Evolutionary conservation across 1,140 invertebrate genomes (phyloP), one percentile per base, ranked within the genome.

Genomic region (Hyles euphorbiae): DNA sequence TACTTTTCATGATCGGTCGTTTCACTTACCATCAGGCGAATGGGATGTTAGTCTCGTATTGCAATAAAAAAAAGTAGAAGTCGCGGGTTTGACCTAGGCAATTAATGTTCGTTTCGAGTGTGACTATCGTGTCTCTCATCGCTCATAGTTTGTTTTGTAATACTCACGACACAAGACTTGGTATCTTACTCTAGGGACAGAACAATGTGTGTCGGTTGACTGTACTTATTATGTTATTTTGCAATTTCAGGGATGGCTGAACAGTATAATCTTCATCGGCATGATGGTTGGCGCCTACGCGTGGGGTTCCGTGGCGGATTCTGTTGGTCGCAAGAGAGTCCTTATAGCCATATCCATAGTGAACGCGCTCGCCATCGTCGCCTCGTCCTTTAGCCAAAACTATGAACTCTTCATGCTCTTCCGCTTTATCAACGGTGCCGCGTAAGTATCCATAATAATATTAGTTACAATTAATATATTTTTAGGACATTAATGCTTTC

Each of bases 211-310:
- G 22, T 22, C 22, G 22, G 22, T 22, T 22, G 22, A 8, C n/a
- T 11, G n/a, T n/a, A n/a, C n/a, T 48, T 48, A 11, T 47, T 52
- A 46, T 9, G 10, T 43, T 56, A 22, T 22, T 36, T 40, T 5
- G 8, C 2, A 0, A 6, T 64, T 65, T 1, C 66, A 92, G 92
- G 94, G 97, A 89, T 96, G 95, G 95, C 93, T 96, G 60, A 96
- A 95, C 83, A 94, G 91, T 61, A 97, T 95, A 88, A 95, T 95
- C 68, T 95, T 95, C 85, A 94, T 95, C 71, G 96, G 97, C 45
- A 98, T 98, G 96, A 97, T 98, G 95, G 93, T 94, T 36, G 96
- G 96, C 54, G 96, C 96, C 55, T 97, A 97, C 87, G 92, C 94
- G 61, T 97, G 96, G 96, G 96, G 96, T 65, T 96, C 95, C 22